These are phyloP conservation scores for Dendropsophus ebraccatus DNA, from an alignment of 2,113 vertebrate species.

Conservation along the genomic window DNA sequence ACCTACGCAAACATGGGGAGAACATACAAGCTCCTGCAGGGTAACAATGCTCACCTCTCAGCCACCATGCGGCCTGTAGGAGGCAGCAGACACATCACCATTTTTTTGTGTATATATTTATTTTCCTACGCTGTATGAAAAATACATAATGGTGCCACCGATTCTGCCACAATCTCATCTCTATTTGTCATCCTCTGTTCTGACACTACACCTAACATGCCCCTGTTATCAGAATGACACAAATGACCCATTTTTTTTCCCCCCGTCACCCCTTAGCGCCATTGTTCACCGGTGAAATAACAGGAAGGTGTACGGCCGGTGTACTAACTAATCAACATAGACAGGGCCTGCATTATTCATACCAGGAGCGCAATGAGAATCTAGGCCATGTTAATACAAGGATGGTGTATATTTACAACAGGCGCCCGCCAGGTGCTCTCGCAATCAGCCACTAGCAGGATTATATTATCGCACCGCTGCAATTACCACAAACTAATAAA, in stretches of 20 bases:
- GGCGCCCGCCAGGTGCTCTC: not conserved
- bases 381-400: slow-evolving; percentile 15
- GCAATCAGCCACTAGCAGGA: not conserved
- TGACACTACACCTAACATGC: too few relatives aligned
- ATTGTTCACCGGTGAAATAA: not conserved
- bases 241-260: not conserved
- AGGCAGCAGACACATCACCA: too few relatives aligned
- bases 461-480: too few relatives aligned
- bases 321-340: slow-evolving; percentile 25
- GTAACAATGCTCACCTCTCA: too few relatives aligned
- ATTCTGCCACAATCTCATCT: too few relatives aligned
- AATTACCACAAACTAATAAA: not conserved
- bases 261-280: not conserved
- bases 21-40: too few relatives aligned
- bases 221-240: not conserved
- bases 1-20: too few relatives aligned
- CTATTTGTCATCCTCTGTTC: too few relatives aligned
- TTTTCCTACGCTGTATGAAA: too few relatives aligned
- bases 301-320: not conserved
- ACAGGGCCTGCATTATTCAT: slow-evolving; percentile 30
- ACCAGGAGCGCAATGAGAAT: not conserved
- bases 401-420: not conserved
- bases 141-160: too few relatives aligned
- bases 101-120: too few relatives aligned
- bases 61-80: too few relatives aligned